Evolutionary conservation across 64 coral and sea anemone genomes (phyloP).

Genomic region (Montipora sp.): DNA sequence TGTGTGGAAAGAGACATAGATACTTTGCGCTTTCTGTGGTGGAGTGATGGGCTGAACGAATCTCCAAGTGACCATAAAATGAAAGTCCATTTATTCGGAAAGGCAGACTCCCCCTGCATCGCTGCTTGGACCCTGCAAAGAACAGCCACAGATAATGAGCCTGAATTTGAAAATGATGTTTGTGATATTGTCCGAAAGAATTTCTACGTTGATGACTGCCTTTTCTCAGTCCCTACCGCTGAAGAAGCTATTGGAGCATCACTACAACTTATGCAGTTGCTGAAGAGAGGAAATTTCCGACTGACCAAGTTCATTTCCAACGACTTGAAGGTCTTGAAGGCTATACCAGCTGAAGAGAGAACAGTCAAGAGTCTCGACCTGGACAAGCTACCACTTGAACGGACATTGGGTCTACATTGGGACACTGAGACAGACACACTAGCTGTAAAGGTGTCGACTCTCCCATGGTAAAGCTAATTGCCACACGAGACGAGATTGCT

Average conservation of each 20-base stretch:
- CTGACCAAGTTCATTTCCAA: conserved; percentile 9
- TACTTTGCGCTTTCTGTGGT: conserved; percentile 44
- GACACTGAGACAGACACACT: conserved; percentile 42
- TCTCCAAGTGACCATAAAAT: too few species aligned
- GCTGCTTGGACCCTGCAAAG: background rate
- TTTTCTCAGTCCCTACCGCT: conserved; percentile 48
- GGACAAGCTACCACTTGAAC: background rate
- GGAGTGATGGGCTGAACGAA: background rate
- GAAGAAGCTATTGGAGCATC: conserved; percentile 46
- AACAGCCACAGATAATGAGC: conserved; percentile 45
- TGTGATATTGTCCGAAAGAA: conserved; percentile 25
- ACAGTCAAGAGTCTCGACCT: conserved; percentile 57
- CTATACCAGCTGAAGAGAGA: conserved; percentile 61
- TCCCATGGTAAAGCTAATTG: conserved; percentile 10
- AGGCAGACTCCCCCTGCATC: background rate
- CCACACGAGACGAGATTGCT: conserved; percentile 31
- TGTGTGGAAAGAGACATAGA: conserved; percentile 40
- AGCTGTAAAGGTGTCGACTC: conserved; percentile 33
- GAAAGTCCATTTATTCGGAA: too few species aligned
- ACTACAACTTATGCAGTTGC: background rate
- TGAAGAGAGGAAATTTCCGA: too few species aligned
- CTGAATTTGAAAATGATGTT: conserved; percentile 36
- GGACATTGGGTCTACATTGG: conserved; percentile 50
- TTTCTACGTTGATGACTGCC: conserved; percentile 54
- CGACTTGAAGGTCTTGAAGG: conserved; percentile 28